Conservation (phyloP, 2,113 vertebrate genomes). For the Larimichthys crocea region DNA sequence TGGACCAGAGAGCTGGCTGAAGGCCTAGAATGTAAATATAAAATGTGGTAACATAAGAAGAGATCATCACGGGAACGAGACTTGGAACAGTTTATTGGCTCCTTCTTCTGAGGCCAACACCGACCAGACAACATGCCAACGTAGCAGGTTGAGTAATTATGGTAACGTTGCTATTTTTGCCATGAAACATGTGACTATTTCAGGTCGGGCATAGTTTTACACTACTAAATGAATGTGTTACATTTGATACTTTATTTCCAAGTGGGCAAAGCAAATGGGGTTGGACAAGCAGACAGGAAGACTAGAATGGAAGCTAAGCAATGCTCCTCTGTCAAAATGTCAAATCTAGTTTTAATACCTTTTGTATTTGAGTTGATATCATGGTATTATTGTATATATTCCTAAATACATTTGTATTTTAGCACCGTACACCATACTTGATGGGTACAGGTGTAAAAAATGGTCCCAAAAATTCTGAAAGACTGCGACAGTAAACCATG, state of each 20-base stretch:
- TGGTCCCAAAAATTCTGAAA: not conserved
- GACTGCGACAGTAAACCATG: not conserved
- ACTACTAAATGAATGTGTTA: too few species aligned
- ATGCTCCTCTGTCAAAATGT: too few species aligned
- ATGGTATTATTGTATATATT: too few species aligned
- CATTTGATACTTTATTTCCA: too few species aligned
- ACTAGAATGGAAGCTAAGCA: too few species aligned
- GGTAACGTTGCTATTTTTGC: not conserved
- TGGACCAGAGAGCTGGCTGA: constrained; percentile 5
- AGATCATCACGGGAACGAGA: constrained; percentile 18
- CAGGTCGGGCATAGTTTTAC: not conserved
- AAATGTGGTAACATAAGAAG: constrained; percentile 54
- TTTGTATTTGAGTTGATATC: too few species aligned
- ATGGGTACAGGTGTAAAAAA: too few species aligned
- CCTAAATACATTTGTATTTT: too few species aligned
- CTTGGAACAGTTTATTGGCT: constrained; percentile 31
- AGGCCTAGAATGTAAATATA: constrained; percentile 28
- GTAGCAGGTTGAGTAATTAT: not conserved
- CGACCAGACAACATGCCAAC: not conserved
- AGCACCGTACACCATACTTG: too few species aligned
- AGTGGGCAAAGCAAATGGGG: too few species aligned
- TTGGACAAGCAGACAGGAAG: too few species aligned
- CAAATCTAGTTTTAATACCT: too few species aligned
- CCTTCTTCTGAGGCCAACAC: constrained; percentile 16
- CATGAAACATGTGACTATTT: not conserved